Evolutionary conservation across 2,888 invertebrate species (phyloP).

Genomic region (Morpho achilles): DNA sequence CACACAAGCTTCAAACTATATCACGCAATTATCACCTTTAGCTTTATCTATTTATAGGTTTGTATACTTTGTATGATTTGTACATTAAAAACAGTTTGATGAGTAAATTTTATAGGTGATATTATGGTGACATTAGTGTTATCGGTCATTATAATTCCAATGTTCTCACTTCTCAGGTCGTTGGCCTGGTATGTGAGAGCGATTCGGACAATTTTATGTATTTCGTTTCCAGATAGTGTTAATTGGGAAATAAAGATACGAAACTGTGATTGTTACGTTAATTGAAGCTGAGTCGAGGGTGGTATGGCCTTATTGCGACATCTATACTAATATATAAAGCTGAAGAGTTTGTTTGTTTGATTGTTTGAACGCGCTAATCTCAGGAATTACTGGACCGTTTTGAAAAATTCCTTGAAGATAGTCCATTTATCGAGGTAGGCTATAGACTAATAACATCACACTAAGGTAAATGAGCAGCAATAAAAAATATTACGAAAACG

Average conservation of each 20-base stretch:
- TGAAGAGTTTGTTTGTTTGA: too few species aligned
- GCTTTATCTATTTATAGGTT: neutral
- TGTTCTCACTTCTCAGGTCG: conserved; percentile 4
- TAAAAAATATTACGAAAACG: too few species aligned
- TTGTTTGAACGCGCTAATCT: too few species aligned
- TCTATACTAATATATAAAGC: too few species aligned
- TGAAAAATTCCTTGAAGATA: too few species aligned
- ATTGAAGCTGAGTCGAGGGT: neutral
- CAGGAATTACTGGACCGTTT: too few species aligned
- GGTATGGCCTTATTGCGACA: too few species aligned
- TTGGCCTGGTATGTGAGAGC: neutral
- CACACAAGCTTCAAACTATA: neutral
- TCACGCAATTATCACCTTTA: neutral
- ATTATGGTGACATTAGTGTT: conserved; percentile 21
- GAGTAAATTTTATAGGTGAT: conserved; percentile 21
- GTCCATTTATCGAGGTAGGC: too few species aligned
- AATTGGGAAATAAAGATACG: neutral
- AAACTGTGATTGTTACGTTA: conserved; percentile 2
- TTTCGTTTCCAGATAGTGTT: too few species aligned
- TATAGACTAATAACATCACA: too few species aligned
- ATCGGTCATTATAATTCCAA: conserved; percentile 30
- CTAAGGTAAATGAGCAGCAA: too few species aligned
- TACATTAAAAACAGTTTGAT: conserved; percentile 2
- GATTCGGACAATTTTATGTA: neutral
- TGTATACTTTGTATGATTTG: neutral